Base-by-base conservation (phyloP, 2,888 invertebrate genomes). In the Tethea ocularis region DNA sequence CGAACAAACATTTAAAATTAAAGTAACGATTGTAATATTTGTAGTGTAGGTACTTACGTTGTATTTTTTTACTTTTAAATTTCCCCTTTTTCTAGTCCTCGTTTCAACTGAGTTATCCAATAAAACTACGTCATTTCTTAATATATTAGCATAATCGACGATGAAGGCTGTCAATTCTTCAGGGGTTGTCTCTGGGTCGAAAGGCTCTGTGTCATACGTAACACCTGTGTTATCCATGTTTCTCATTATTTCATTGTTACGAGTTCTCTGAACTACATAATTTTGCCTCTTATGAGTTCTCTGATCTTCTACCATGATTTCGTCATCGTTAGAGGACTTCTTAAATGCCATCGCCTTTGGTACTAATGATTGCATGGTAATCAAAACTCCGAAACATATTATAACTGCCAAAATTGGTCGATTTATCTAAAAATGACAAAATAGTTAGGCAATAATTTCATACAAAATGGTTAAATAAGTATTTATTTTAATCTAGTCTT, bases 41-140 rank as follows among this genome's bases (percentile, higher is more conserved):
- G 36, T 17, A 10, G 0, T 2, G 17, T n/a, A 38, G n/a, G 38
- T n/a, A 82, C 88, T 84, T 68, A 88, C 89, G 59, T 81, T 78
- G 58, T 74, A 72, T 57, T 83, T 84, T 68, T 84, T 74, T n/a
- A 84, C 80, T 72, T 87, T 86, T 52, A 86, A 77, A 64, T 89
- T 90, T 51, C 89, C 91, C 65, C 89, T 78, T 74, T 91, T 90
- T 22, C 86, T 81, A 7, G 90, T 88, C 60, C 88, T 82, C 0
- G 91, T 91, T 76, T 92, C 86, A 10, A 91, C 84, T 5, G 91
- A 90, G 64, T 93, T 87, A 64, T 92, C 92, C 38, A 91, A 69
- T 56, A 91, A 73, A 60, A 90, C 84, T 1, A 91, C 87, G 60
- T 92, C 89, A 58, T 91, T 87, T 57, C 88, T 73, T 51, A 91